Percentiles rank a stretch among this genome's conserved stretches.
Evolutionary conservation across 2,113 vertebrate species (phyloP).

Genomic region (Coturnix japonica): DNA sequence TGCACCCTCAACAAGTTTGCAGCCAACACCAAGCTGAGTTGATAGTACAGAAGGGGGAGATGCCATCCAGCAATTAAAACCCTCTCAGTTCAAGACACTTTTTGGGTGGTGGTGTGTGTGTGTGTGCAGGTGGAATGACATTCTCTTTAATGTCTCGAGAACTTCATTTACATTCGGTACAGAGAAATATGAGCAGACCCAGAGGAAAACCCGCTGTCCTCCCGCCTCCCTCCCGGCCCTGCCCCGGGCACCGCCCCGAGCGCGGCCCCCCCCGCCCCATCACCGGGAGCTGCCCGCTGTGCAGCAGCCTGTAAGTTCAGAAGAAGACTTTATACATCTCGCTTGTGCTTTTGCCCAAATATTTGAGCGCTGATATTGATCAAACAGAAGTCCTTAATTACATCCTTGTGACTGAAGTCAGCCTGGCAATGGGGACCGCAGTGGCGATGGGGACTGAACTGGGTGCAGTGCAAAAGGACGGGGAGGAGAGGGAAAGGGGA

Average conservation of each 20-base stretch:
- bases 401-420: neutral
- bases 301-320: neutral
- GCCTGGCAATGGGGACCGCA: neutral
- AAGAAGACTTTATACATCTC: neutral
- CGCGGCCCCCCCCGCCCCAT: no score
- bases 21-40: no score
- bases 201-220: neutral
- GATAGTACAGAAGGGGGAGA: no score
- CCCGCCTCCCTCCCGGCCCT: no score
- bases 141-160: neutral
- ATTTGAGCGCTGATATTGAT: neutral
- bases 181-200: neutral
- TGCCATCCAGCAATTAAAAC: no score
- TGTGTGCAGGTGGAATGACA: neutral
- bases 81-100: neutral
- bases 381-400: neutral
- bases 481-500: neutral
- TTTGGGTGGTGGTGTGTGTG: no score
- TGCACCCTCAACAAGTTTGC: no score
- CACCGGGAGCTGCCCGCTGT: neutral
- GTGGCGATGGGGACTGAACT: neutral
- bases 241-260: no score
- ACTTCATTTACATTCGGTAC: neutral
- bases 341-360: neutral
- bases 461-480: fast-evolving